Base-by-base conservation (phyloP, 2,888 invertebrate species). In the Netelia melanura region DNA sequence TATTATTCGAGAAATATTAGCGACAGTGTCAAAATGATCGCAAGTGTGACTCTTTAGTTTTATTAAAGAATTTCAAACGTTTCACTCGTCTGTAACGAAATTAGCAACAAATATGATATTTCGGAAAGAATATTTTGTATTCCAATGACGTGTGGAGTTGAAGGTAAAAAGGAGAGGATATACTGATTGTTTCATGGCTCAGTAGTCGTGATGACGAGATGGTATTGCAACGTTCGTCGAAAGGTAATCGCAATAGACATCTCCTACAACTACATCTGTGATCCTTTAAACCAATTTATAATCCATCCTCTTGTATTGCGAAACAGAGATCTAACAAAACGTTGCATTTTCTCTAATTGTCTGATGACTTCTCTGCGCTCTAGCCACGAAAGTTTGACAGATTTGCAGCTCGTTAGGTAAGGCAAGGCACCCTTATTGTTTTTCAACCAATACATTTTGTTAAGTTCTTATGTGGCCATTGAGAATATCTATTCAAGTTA, bases 1-100 rank as follows among this genome's bases (percentile, higher is more conserved):
- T 67, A 58, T 80, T 74, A 67, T 58, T 67, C 67, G 30, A 58
- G 21, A 74, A 58, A 70, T 80, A 72, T 80, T 62, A 74, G 65
- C 74, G 58, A 62, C 48, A 58, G 58, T 54, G 17, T 25, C 10
- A 38, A 25, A 72, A 17, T 54, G n/a, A 38, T 80, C n/a, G 52
- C 43, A 48, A 48, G 48, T 2, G 3, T 48, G 14, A 14, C 14
- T 48, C 8, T 48, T 10, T 1, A 48, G 14, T 48, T 14, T 48
- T 10, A 3, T 14, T 48, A 14, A 11, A 14, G 23, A 64, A 52
- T 62, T 70, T 23, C n/a, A 38, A 70, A 71, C 38, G 11, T 58
- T 67, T 67, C 44, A 14, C 8, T 14, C 6, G 67, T 54, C 23
- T 10, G 2, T 43, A 56, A 54, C 23, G 11, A 10, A 76, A 76